Base-by-base conservation (phyloP, 2,888 invertebrate species). In the Prosopocoilus inquinatus region DNA sequence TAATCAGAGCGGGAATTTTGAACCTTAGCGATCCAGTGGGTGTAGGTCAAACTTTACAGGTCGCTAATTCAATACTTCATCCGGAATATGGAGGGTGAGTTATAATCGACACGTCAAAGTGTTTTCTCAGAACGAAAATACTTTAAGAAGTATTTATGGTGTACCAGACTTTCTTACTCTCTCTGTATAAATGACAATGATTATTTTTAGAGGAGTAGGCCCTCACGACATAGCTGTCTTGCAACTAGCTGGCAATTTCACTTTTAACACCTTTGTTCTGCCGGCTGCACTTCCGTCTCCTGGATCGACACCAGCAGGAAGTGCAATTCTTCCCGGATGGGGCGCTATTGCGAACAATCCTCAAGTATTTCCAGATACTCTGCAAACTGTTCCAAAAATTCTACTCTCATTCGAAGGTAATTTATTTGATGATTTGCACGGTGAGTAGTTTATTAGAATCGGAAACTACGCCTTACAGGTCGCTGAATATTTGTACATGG, bases 171-270 rank as follows among this genome's bases (percentile, higher is more conserved):
- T n/a, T n/a, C n/a, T n/a, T n/a, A n/a, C n/a, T n/a, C n/a, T n/a
- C n/a, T 4, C 4, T 20, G 20, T 20, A 20, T 20, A 20, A 20
- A 20, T 20, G 20, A 20, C 2, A 20, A 20, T 20, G 20, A 20
- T n/a, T n/a, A 1, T 28, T 28, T 28, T 28, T 28, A 28, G 20
- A 28, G 20, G 20, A 28, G 20, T 28, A 9, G 59, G 67, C 9
- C 75, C 77, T 11, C 78, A 81, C 63, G 83, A 84, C 64, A 78
- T 83, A 35, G 81, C 80, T 28, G 62, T 84, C 3, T 61, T 83
- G 9, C 73, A 73, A 49, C 64, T 83, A 28, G 58, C 64, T n/a
- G 55, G 52, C 1, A 67, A 74, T 0, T 67, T 80, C 43, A 57
- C 35, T 0, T 67, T 73, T 28, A 72, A 66, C 38, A 67, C 67